Conservation (phyloP, 2,797 vertebrate genomes). For the Hoplostethus mediterraneus region DNA sequence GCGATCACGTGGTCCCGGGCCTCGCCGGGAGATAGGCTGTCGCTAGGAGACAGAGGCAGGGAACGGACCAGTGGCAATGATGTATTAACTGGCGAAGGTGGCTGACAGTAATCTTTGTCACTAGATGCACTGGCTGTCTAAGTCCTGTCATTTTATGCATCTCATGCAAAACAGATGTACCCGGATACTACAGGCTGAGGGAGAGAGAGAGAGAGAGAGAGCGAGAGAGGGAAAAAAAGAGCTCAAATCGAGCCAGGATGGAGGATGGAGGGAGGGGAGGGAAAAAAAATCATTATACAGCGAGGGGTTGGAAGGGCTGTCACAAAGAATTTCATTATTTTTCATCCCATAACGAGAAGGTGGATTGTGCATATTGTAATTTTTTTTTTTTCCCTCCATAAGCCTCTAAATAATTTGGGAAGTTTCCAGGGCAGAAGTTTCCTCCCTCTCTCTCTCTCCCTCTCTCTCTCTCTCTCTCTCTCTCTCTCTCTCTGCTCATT, state of each 20-base stretch:
- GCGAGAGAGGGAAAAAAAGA: conserved; percentile 51
- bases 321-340: conserved; percentile 90
- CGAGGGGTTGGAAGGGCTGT: conserved; percentile 85
- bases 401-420: conserved; percentile 88
- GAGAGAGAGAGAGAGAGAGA: conserved; percentile 71
- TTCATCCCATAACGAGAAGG: conserved; percentile 86
- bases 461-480: not conserved
- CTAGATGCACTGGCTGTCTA: conserved; percentile 97
- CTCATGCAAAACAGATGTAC: conserved; percentile 98
- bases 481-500: conserved; percentile 82
- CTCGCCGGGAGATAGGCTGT: conserved; percentile 90
- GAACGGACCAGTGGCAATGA: conserved; percentile 96
- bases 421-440: conserved; percentile 86
- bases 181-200: conserved; percentile 85
- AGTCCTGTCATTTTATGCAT: conserved; percentile 98
- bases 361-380: conserved; percentile 88
- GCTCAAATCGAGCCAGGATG: conserved; percentile 46
- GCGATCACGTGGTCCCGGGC: conserved; percentile 75
- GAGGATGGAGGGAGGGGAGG: conserved; percentile 45
- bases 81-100: conserved; percentile 97
- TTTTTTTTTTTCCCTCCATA: conserved; percentile 68
- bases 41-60: conserved; percentile 97
- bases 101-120: conserved; percentile 96
- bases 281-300: conserved; percentile 86
- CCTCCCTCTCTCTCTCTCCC: conserved; percentile 15